Evolutionary conservation across 2,113 vertebrate genomes (phyloP).

Genomic region (Cepphus grylle): DNA sequence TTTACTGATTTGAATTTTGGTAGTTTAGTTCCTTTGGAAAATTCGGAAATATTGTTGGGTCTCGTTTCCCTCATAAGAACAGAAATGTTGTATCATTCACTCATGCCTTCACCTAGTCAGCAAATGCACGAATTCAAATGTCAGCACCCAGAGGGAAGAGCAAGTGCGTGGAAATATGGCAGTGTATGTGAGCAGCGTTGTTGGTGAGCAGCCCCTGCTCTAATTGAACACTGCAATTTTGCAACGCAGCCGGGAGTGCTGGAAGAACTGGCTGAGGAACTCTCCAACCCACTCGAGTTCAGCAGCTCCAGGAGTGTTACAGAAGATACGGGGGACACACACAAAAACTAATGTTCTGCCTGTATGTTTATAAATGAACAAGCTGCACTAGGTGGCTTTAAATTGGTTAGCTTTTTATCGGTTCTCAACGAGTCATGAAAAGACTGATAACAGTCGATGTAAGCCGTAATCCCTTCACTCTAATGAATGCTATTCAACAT

Average conservation of each 20-base stretch:
- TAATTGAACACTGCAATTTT: neutral
- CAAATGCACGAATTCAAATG: neutral
- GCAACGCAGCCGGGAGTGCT: neutral
- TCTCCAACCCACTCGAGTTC: neutral
- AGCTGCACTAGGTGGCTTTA: neutral
- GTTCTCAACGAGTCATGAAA: neutral
- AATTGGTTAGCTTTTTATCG: neutral
- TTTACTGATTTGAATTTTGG: neutral
- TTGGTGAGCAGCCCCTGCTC: neutral
- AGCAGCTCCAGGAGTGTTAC: neutral
- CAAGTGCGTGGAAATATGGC: neutral
- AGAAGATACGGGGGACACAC: neutral
- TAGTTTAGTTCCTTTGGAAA: neutral
- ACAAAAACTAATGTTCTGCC: neutral
- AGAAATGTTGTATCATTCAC: neutral
- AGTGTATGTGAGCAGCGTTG: neutral
- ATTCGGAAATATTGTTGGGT: neutral
- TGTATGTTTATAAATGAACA: neutral
- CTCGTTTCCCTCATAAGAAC: neutral
- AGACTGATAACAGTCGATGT: neutral
- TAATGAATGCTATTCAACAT: neutral
- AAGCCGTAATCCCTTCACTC: neutral
- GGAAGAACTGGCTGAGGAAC: neutral
- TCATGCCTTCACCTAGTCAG: neutral
- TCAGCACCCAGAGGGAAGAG: neutral